Base-by-base conservation (phyloP, 2,888 invertebrate species). In the Eumacrocentrus americanus region DNA sequence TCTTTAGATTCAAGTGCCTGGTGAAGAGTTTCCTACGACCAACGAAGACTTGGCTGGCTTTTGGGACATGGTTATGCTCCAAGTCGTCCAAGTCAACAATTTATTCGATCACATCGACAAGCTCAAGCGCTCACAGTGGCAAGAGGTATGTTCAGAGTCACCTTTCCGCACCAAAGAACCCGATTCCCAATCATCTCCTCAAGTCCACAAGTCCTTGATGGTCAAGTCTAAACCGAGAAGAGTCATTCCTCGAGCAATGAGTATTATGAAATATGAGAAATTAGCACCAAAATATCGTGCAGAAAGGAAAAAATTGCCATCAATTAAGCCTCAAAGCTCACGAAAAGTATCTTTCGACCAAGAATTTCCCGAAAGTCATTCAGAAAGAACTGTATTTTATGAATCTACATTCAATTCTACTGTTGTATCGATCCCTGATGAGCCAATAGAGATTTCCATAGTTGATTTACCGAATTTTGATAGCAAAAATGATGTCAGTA, bases 1-100 rank as follows among this genome's bases (percentile, higher is more conserved):
- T 59, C 61, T 71, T 11, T 64, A 85, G 85, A 89, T 87, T 77
- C 88, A 88, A 74, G 82, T 86, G 3, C 85, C 85, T 20, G 91
- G 89, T 65, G 94, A 94, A 75, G 90, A 88, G 64, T 95, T 93
- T 81, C 93, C 92, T 6, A 96, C 96, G 6, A 95, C 94, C 0
- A 83, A 88, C 67, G 90, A 92, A 71, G 98, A 98, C 81, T 84
- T 98, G 64, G 94, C 92, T 72, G 98, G 97, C 0, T 98, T 98
- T 84, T 98, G 97, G 97, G 97, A 98, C 81, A 95, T 98, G 95
- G 94, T 97, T 23, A 89, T 91, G 79, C 85, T 97, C 50, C 96
- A 97, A 82, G 91, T 97, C 16, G 87, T 89, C 62, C 92, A 95
- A 74, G 89, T 97, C 55, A 89, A 94, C 76, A 86, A 87, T 3